These are phyloP conservation scores for Phorcus lineatus DNA, from an alignment of 2,888 invertebrate genomes.

Conservation along the genomic window DNA sequence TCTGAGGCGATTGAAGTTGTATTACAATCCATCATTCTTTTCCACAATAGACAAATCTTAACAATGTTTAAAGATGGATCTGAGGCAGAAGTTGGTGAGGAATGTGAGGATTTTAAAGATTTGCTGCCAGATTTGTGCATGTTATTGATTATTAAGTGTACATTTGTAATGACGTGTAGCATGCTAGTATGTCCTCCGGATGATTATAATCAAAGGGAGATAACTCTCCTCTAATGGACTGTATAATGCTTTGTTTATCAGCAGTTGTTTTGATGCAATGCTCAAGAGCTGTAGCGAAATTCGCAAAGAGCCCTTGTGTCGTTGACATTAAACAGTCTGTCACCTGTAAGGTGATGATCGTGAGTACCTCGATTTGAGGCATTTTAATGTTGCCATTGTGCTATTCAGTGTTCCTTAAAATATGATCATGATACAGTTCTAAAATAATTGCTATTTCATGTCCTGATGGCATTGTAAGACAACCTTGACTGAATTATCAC, in stretches of 20 bases:
- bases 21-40: too few relatives aligned
- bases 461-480: too few relatives aligned
- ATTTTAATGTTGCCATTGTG: conserved; percentile 13
- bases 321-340: conserved; percentile 4
- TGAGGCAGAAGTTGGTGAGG: too few relatives aligned
- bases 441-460: neutral
- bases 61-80: too few relatives aligned
- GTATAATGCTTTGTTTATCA: conserved; percentile 20
- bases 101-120: too few relatives aligned
- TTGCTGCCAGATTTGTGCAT: too few relatives aligned
- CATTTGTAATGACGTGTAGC: too few relatives aligned
- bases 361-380: conserved; percentile 35
- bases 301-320: neutral
- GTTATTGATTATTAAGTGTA: too few relatives aligned
- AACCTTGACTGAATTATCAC: too few relatives aligned
- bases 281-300: neutral
- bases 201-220: conserved; percentile 17
- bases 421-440: neutral
- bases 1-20: too few relatives aligned
- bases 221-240: neutral
- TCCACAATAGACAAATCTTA: too few relatives aligned
- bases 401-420: neutral
- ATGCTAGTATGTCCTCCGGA: neutral
- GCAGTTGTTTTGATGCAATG: conserved; percentile 1
- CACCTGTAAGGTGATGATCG: conserved; percentile 28